These are phyloP conservation scores for Malurus cyaneus DNA, from an alignment of 2,113 vertebrate genomes.

Conservation along the genomic window DNA sequence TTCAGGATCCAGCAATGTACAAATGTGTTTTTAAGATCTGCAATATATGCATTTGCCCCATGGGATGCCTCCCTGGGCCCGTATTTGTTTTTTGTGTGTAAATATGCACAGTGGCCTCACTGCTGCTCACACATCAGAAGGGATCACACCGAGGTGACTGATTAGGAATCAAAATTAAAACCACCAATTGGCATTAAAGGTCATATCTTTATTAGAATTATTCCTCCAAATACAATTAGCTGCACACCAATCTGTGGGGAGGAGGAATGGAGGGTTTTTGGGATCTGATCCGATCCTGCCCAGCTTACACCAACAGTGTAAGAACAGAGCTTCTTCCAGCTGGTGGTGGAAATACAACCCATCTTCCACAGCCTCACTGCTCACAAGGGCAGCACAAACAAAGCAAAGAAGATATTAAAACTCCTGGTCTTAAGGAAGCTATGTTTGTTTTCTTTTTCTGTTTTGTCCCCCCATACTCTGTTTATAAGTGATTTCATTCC, in stretches of 20 bases:
- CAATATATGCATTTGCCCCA: slow-evolving; percentile 64
- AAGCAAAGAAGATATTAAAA: neutral
- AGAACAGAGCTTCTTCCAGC: neutral
- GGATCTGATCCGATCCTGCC: neutral
- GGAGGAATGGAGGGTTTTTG: slow-evolving; percentile 10
- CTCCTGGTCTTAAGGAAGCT: neutral
- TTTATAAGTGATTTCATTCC: neutral
- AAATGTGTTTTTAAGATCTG: slow-evolving; percentile 66
- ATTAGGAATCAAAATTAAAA: slow-evolving; percentile 78
- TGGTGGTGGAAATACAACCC: neutral
- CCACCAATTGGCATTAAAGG: slow-evolving; percentile 77
- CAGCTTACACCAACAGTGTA: neutral
- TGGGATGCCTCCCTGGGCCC: slow-evolving; percentile 52
- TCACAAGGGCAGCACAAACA: neutral
- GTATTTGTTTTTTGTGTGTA: slow-evolving; percentile 74
- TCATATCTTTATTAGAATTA: slow-evolving; percentile 81
- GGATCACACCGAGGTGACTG: slow-evolving; percentile 70
- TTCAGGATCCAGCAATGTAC: slow-evolving; percentile 60
- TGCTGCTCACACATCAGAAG: slow-evolving; percentile 53
- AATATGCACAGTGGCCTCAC: slow-evolving; percentile 72
- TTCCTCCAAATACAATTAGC: slow-evolving; percentile 76
- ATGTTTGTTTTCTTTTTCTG: neutral
- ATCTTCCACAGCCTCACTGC: neutral
- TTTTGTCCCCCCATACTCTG: neutral
- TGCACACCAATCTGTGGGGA: slow-evolving; percentile 44